Conservation (phyloP, 2,888 invertebrate genomes). For the Chaitophorus viminalis region DNA sequence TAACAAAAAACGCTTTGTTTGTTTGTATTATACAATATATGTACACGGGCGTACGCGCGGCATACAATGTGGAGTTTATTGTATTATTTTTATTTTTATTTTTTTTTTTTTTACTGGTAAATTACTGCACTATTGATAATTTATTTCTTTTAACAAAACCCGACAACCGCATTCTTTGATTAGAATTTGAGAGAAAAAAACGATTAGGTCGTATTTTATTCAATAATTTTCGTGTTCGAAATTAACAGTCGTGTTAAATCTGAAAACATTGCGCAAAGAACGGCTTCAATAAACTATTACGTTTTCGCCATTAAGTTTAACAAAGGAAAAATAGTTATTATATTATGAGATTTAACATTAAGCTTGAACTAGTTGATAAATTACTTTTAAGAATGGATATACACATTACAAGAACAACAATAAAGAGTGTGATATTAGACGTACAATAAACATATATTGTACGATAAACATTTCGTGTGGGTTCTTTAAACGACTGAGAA, state of each 20-base stretch:
- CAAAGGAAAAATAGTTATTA: too few relatives aligned
- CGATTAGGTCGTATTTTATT: slow-evolving; percentile 30
- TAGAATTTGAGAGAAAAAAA: background rate
- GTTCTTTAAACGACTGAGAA: background rate
- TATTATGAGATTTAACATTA: too few relatives aligned
- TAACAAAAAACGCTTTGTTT: background rate
- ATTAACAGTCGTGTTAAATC: background rate
- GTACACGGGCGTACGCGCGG: background rate
- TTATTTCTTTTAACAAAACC: slow-evolving; percentile 8
- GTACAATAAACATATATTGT: too few relatives aligned
- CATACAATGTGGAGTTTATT: slow-evolving; percentile 3
- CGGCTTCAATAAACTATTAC: background rate
- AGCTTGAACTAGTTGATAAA: too few relatives aligned
- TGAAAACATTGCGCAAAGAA: slow-evolving; percentile 15
- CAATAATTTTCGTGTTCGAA: background rate
- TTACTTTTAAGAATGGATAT: too few relatives aligned
- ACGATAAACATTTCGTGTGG: too few relatives aligned
- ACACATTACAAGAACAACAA: too few relatives aligned
- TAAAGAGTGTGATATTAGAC: too few relatives aligned
- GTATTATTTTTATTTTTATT: background rate
- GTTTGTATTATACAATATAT: background rate
- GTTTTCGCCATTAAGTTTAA: background rate
- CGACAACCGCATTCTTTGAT: slow-evolving; percentile 40
- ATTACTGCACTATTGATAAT: slow-evolving; percentile 16
- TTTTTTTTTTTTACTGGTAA: slow-evolving; percentile 20